Evolutionary conservation across 2,888 invertebrate genomes (phyloP), one percentile per base, ranked within the genome.

Genomic region (Drosophila nr. perissopoda): DNA sequence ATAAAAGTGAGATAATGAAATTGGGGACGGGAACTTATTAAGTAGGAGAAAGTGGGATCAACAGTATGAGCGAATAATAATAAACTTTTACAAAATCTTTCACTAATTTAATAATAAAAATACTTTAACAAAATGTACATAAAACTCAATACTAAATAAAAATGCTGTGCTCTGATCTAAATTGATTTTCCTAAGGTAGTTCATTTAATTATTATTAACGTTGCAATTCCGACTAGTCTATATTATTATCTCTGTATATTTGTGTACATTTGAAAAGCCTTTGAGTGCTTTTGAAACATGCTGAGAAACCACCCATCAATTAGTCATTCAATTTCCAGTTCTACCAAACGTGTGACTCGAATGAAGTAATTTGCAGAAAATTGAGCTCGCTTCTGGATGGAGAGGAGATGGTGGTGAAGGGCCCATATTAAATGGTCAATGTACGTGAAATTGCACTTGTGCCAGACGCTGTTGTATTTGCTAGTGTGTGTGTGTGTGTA

Each of bases 321-420:
- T 75, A 75, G 60, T 60, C 51, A 61, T 5, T 21, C 40, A 34
- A 25, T 25, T 45, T 29, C 21, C 38, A n/a, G 57, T 34, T 33
- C 4, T n/a, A 5, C 11, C 21, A 42, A n/a, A 42, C 11, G 29
- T 75, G 59, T 40, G 60, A 56, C 62, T 70, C 53, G 64, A 80
- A 78, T 78, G 80, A 78, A 78, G 80, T 71, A 67, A 78, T 78
- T 80, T 77, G 62, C 80, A 63, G 76, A 64, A 61, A 66, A 65
- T 65, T 60, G 51, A 48, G 69, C 54, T 27, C 42, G 16, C 11
- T 10, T 38, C 16, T 51, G 36, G n/a, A 33, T 2, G 51, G 21
- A 10, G 21, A 1, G 40, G 40, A 2, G 40, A 1, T 40, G n/a
- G 40, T 40, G 40, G 38, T 11, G 13, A 68, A 11, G 27, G 6